Conservation (phyloP, 2,888 invertebrate genomes). For the Dynastes maya region DNA sequence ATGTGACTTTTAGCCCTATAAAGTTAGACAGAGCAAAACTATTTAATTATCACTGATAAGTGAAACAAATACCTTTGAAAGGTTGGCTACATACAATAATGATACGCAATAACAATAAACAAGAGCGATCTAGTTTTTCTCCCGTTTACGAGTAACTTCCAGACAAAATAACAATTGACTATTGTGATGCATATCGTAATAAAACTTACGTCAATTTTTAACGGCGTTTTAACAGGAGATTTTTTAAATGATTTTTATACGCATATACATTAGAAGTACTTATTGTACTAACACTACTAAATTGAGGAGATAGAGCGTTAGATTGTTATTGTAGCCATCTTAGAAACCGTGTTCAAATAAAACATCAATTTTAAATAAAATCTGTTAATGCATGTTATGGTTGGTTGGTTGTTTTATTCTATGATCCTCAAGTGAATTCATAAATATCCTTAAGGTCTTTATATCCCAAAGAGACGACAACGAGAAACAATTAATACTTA, state of each 20-base stretch:
- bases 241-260: slow-evolving; percentile 45
- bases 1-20: neutral
- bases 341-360: neutral
- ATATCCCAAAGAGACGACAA: no score
- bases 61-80: neutral
- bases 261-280: slow-evolving; percentile 42
- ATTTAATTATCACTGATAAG: neutral
- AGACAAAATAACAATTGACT: slow-evolving; percentile 3
- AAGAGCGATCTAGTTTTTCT: slow-evolving; percentile 16
- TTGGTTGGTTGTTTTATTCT: slow-evolving; percentile 22
- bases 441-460: no score
- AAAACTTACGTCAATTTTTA: slow-evolving; percentile 39
- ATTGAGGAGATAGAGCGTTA: slow-evolving; percentile 3
- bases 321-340: neutral
- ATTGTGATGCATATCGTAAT: slow-evolving; percentile 45
- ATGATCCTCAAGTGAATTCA: neutral
- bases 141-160: slow-evolving; percentile 11
- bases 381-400: slow-evolving; percentile 31
- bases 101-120: slow-evolving; percentile 1
- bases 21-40: neutral
- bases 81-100: slow-evolving; percentile 15
- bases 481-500: no score
- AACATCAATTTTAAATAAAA: slow-evolving; percentile 31
- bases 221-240: slow-evolving; percentile 37
- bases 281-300: neutral